A percentile compares a stretch with the other conserved stretches of the same genome.
These are phyloP conservation scores for Mus pahari DNA, from an alignment of 2,113 vertebrate genomes.

Conservation along the genomic window DNA sequence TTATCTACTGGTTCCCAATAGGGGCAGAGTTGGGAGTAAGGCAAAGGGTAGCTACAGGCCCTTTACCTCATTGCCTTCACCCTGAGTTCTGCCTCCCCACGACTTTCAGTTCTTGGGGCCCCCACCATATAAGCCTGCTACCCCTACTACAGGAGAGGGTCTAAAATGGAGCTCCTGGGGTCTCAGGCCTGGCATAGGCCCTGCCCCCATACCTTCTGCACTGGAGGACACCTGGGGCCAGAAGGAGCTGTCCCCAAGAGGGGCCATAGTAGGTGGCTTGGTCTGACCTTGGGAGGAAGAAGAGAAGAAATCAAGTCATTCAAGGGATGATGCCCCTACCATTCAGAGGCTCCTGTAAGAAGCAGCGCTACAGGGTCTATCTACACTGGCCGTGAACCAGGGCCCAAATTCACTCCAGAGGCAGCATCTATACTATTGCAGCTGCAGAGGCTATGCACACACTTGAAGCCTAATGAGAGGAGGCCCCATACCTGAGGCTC, in stretches of 20 bases:
- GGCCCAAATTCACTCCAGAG: not conserved
- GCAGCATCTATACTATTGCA: not conserved
- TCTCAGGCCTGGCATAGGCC: not conserved
- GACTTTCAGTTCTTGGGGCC: not conserved
- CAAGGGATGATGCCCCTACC: not conserved
- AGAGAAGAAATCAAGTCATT: constrained; percentile 77
- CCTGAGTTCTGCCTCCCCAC: not conserved
- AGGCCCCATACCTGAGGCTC: not conserved
- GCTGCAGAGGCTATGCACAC: not conserved
- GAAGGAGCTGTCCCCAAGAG: constrained; percentile 74
- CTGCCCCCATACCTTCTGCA: constrained; percentile 86
- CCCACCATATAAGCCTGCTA: not conserved
- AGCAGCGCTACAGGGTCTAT: not conserved
- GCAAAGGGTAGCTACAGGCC: too few relatives aligned
- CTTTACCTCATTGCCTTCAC: not conserved
- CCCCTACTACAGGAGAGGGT: not conserved
- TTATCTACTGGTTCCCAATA: too few relatives aligned
- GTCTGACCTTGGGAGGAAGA: constrained; percentile 78
- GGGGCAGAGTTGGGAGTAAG: too few relatives aligned
- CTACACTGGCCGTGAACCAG: not conserved
- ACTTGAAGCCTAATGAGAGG: not conserved
- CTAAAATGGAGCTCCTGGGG: not conserved
- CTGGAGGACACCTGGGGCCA: constrained; percentile 51
- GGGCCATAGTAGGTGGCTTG: constrained; percentile 67
- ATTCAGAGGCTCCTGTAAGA: not conserved